These are phyloP conservation scores for Drosophila kanapiae DNA, from an alignment of 1,140 invertebrate species.

Conservation along the genomic window DNA sequence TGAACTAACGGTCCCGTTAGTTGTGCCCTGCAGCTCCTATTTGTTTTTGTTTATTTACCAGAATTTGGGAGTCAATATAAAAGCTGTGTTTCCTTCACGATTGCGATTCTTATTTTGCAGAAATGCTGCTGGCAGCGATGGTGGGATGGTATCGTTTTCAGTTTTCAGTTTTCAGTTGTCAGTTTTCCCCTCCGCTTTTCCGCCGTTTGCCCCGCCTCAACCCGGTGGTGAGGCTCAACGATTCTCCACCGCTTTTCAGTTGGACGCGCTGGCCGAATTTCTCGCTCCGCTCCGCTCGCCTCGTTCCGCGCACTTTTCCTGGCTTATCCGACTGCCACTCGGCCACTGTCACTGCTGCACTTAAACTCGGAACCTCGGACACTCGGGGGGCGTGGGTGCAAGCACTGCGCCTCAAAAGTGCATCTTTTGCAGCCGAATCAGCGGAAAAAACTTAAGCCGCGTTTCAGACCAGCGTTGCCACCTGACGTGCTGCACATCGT, in stretches of 20 bases:
- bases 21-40: constrained; percentile 1
- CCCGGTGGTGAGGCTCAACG: constrained; percentile 12
- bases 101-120: constrained; percentile 14
- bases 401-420: constrained; percentile 45
- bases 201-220: constrained; percentile 3
- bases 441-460: constrained; percentile 34
- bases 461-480: constrained; percentile 30
- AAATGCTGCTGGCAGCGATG: constrained; percentile 4
- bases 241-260: constrained; percentile 16
- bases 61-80: constrained; percentile 1
- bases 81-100: not conserved
- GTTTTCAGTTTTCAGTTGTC: constrained; percentile 18
- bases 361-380: constrained; percentile 24
- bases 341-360: constrained; percentile 22
- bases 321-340: constrained; percentile 30
- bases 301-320: constrained; percentile 34
- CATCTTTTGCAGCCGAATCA: constrained; percentile 48
- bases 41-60: constrained; percentile 25
- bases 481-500: not conserved
- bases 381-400: constrained; percentile 40
- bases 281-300: constrained; percentile 16
- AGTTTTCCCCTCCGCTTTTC: constrained; percentile 26
- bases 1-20: constrained; percentile 32
- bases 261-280: constrained; percentile 26
- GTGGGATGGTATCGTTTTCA: constrained; percentile 23